These are phyloP conservation scores for Rhopalosiphum nymphaeae DNA, from an alignment of 2,888 invertebrate genomes.

Conservation along the genomic window DNA sequence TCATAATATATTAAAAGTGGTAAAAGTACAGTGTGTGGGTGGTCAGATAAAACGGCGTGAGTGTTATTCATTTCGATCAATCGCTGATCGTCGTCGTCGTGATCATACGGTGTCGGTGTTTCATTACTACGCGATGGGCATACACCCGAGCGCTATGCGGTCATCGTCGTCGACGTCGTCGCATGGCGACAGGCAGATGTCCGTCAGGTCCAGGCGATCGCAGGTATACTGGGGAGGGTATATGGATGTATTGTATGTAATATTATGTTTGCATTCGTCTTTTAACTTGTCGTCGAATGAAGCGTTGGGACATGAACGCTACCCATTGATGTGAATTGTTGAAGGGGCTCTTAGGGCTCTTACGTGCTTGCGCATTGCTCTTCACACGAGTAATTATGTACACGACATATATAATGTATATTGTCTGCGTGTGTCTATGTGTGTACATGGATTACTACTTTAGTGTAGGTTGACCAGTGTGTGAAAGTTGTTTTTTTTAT, in stretches of 20 bases:
- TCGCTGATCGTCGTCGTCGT: neutral
- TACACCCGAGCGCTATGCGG: slow-evolving; percentile 60
- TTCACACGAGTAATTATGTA: neutral
- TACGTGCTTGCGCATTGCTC: neutral
- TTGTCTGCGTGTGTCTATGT: neutral
- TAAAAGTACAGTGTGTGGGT: neutral
- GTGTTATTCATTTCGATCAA: neutral
- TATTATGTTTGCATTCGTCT: neutral
- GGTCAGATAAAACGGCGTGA: neutral
- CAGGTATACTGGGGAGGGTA: slow-evolving; percentile 31
- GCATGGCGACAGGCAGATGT: slow-evolving; percentile 56
- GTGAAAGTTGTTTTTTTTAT: slow-evolving; percentile 23
- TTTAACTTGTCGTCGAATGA: neutral
- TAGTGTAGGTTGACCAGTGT: neutral
- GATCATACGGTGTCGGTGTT: slow-evolving; percentile 61
- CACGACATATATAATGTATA: neutral
- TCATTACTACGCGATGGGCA: slow-evolving; percentile 60
- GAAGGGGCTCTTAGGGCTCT: neutral
- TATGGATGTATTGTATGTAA: neutral
- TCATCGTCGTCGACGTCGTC: slow-evolving; percentile 55
- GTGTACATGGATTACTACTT: neutral
- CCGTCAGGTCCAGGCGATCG: slow-evolving; percentile 57
- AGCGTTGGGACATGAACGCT: neutral
- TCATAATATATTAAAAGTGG: neutral
- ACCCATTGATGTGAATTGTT: neutral